phyloP scores from a whole-genome alignment of 2,113 vertebrate species.

The Crotophaga sulcirostris region DNA sequence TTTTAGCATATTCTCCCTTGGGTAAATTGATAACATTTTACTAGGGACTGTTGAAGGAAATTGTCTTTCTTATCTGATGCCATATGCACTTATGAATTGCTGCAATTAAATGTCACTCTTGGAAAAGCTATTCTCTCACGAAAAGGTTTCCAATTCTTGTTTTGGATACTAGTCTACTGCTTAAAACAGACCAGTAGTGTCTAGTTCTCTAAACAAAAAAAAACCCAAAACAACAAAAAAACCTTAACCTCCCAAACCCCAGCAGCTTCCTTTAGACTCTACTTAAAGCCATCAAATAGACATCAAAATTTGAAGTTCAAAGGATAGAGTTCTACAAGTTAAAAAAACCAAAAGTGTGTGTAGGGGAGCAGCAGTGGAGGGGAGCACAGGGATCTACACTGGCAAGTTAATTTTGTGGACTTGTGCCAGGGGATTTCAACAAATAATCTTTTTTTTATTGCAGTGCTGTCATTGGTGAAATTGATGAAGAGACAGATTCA shows the following conservation, averaged over 20 bases:
- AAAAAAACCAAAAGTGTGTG: background rate
- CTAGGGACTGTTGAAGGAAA: background rate
- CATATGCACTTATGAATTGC: background rate
- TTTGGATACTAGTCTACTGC: background rate
- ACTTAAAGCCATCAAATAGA: background rate
- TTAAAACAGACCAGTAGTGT: background rate
- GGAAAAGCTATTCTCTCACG: background rate
- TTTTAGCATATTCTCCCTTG: background rate
- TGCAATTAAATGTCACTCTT: background rate
- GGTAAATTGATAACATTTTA: background rate
- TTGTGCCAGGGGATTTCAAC: background rate
- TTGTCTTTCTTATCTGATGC: background rate
- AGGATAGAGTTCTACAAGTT: background rate
- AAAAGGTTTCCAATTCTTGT: background rate
- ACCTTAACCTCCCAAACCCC: too few relatives aligned
- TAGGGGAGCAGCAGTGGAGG: too few relatives aligned
- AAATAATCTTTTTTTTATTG: slow-evolving; percentile 3
- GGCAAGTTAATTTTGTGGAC: background rate
- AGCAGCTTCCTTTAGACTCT: background rate
- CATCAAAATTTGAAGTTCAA: background rate
- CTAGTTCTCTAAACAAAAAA: background rate
- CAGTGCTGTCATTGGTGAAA: slow-evolving; percentile 98
- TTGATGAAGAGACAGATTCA: slow-evolving; percentile 97
- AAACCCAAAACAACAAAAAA: background rate
- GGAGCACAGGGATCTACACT: background rate